A percentile compares a stretch with the other conserved stretches of the same genome.
These are phyloP conservation scores for Lasioglossum oenotherae DNA, from an alignment of 2,888 invertebrate genomes.

Conservation along the genomic window DNA sequence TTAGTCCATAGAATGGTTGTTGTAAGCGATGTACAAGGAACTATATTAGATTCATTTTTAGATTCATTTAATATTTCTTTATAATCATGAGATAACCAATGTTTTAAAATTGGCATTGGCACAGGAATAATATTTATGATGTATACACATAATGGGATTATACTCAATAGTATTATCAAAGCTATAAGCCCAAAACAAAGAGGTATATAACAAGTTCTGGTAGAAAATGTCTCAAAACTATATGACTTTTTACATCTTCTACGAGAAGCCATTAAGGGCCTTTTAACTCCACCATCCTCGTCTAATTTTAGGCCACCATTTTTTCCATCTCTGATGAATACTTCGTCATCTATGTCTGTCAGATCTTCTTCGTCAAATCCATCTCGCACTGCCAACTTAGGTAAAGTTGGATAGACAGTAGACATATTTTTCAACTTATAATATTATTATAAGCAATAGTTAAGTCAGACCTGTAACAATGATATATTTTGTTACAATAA, in stretches of 20 bases:
- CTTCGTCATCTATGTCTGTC: conserved; percentile 92
- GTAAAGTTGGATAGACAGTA: conserved; percentile 87
- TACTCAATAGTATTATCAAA: conserved; percentile 86
- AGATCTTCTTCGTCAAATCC: conserved; percentile 90
- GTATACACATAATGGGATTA: conserved; percentile 88
- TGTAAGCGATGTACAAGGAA: conserved; percentile 87
- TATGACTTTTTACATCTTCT: conserved; percentile 86
- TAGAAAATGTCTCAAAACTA: conserved; percentile 85
- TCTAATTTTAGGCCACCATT: conserved; percentile 87
- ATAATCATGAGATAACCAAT: conserved; percentile 85
- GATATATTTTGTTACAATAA: neutral
- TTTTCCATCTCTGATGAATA: conserved; percentile 90
- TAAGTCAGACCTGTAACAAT: conserved; percentile 2
- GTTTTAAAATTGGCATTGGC: conserved; percentile 87
- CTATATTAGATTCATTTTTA: conserved; percentile 80
- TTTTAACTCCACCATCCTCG: conserved; percentile 89
- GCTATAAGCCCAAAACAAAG: conserved; percentile 88
- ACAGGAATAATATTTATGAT: conserved; percentile 88
- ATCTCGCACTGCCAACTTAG: conserved; percentile 88
- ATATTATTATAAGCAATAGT: conserved; percentile 9
- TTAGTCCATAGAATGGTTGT: conserved; percentile 88
- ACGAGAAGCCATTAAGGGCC: conserved; percentile 90
- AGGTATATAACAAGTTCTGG: conserved; percentile 87
- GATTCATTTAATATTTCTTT: conserved; percentile 66
- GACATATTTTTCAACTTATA: conserved; percentile 82